A percentile compares a stretch with the other conserved stretches of the same genome.
phyloP scores from a whole-genome alignment of 2,113 vertebrate species.

The Oreochromis spilurus region DNA sequence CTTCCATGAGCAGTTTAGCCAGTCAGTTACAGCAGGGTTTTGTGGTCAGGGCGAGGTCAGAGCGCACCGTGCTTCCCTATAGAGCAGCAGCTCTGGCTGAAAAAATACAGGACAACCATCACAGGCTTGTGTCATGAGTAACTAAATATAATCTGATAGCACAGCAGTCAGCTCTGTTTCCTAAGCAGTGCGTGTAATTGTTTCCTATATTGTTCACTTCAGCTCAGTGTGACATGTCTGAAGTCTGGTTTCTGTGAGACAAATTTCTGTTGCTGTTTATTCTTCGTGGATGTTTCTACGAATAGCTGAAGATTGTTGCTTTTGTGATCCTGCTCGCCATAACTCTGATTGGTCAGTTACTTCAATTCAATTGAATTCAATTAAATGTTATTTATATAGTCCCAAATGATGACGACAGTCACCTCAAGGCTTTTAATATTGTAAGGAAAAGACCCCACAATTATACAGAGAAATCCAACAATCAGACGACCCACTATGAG shows the following conservation, averaged over 20 bases:
- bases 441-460: neutral
- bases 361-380: neutral
- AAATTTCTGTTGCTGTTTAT: neutral
- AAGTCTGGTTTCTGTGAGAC: neutral
- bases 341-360: neutral
- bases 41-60: slow-evolving; percentile 56
- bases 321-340: neutral
- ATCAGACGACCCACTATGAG: neutral
- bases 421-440: neutral
- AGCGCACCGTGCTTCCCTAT: neutral
- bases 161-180: neutral
- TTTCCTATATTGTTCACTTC: neutral
- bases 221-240: neutral
- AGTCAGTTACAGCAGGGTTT: slow-evolving; percentile 32
- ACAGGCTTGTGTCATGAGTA: neutral
- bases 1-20: slow-evolving; percentile 43
- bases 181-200: neutral
- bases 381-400: neutral
- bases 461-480: neutral
- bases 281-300: neutral
- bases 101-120: neutral
- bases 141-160: neutral
- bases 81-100: neutral
- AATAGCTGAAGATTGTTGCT: neutral
- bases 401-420: neutral